phyloP scores from a whole-genome alignment of 2,113 vertebrate genomes.

The Corythornis vintsioides region DNA sequence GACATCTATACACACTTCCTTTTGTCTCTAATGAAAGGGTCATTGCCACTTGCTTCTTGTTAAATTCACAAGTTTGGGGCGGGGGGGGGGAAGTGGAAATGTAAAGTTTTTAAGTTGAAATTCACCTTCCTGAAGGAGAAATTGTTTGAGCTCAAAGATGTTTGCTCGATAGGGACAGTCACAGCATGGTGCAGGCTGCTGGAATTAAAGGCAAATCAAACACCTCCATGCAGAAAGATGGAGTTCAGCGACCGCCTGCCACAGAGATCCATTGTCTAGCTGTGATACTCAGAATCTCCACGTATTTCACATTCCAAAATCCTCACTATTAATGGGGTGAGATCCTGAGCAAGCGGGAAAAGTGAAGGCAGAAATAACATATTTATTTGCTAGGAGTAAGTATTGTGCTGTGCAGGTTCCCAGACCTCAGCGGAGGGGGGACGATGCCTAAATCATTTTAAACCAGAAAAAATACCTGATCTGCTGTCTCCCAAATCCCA shows the following conservation, averaged over 20 bases:
- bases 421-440: accelerated
- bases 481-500: background rate
- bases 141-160: background rate
- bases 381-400: background rate
- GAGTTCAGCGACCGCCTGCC: background rate
- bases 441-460: background rate
- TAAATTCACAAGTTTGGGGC: background rate
- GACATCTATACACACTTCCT: slow-evolving; percentile 25
- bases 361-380: background rate
- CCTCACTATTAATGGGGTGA: slow-evolving; percentile 21
- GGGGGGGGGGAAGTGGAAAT: background rate
- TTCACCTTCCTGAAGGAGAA: background rate
- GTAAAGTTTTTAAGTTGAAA: background rate
- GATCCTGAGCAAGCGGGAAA: background rate
- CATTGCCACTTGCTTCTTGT: background rate
- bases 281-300: background rate
- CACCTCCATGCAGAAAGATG: background rate
- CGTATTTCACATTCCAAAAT: background rate
- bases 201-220: background rate
- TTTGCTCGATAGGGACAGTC: background rate
- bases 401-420: background rate
- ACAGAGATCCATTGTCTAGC: background rate
- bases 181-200: accelerated
- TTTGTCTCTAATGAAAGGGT: slow-evolving; percentile 34
- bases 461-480: background rate